These are phyloP conservation scores for Anastrepha ludens DNA, from an alignment of 1,140 invertebrate species.

Conservation along the genomic window DNA sequence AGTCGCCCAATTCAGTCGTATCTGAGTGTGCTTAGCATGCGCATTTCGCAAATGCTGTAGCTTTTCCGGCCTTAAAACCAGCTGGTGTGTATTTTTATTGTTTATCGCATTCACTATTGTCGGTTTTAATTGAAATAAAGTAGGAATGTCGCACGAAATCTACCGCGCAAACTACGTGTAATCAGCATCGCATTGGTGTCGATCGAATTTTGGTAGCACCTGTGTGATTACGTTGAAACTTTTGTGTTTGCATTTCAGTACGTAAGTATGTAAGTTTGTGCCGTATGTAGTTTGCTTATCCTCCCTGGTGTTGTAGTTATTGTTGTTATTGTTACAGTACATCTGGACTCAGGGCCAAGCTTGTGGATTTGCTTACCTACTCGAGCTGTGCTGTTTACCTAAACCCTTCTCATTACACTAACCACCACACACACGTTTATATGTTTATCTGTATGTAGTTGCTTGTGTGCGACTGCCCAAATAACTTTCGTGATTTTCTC, in stretches of 20 bases:
- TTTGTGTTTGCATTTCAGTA: not conserved
- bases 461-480: not conserved
- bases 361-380: no score
- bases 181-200: not conserved
- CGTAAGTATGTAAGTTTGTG: no score
- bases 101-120: not conserved
- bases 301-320: no score
- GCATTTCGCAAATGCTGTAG: not conserved
- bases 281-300: no score
- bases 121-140: not conserved
- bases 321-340: no score
- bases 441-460: not conserved
- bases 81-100: not conserved
- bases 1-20: not conserved
- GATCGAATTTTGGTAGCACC: not conserved
- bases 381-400: no score
- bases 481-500: not conserved
- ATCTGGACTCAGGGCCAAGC: no score
- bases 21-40: slow-evolving; percentile 19
- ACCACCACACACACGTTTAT: no score
- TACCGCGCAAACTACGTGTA: not conserved
- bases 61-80: not conserved
- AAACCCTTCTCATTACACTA: no score
- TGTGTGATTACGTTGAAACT: not conserved
- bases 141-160: not conserved